Evolutionary conservation across 2,113 vertebrate genomes (phyloP).

Genomic region (Sciurus niger): DNA sequence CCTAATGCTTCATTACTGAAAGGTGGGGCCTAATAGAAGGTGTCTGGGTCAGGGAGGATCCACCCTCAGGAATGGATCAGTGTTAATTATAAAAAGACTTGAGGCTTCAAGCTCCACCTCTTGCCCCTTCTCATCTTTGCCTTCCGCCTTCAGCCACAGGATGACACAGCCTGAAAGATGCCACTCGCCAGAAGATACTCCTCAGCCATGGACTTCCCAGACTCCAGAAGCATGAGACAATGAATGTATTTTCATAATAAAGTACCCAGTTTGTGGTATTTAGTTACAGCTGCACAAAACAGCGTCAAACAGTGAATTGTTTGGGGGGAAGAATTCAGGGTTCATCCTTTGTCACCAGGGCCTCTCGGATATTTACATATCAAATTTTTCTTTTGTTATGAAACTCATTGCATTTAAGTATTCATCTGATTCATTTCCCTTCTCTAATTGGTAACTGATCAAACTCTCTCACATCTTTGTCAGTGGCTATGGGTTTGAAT

Average conservation of each 20-base stretch:
- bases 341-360: neutral
- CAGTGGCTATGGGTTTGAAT: neutral
- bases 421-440: slow-evolving; percentile 27
- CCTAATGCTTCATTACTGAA: neutral
- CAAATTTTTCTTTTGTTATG: neutral
- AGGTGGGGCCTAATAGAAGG: neutral
- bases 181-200: no score
- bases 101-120: neutral
- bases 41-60: neutral
- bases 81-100: no score
- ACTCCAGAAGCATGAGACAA: neutral
- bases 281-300: neutral
- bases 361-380: neutral
- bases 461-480: neutral
- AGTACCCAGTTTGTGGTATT: neutral
- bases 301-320: neutral
- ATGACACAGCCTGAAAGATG: neutral
- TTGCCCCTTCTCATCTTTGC: neutral
- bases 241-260: neutral
- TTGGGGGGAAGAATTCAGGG: neutral
- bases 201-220: neutral
- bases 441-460: neutral
- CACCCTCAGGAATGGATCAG: no score
- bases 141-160: neutral
- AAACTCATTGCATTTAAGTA: slow-evolving; percentile 2